phyloP scores from a whole-genome alignment of 2,113 vertebrate species.

The Hydropotes inermis region DNA sequence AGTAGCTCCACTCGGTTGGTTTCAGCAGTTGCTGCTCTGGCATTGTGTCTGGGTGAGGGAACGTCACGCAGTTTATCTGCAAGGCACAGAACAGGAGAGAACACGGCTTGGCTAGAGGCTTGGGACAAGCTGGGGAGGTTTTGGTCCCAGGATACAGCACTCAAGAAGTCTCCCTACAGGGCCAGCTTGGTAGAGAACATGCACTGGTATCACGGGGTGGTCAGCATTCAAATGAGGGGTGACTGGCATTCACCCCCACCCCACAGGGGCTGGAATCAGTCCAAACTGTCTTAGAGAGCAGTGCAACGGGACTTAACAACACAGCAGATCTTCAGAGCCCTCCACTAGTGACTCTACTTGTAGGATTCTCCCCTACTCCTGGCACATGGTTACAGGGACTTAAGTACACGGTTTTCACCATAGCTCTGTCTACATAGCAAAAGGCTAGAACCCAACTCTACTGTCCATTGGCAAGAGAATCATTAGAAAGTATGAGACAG shows the following conservation, averaged over 20 bases:
- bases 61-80: slow-evolving; percentile 97
- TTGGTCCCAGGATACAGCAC: rapidly evolving
- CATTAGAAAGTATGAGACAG: neutral
- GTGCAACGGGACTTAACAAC: neutral
- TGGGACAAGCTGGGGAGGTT: neutral
- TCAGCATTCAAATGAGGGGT: neutral
- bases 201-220: rapidly evolving
- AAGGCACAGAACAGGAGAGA: neutral
- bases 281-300: neutral
- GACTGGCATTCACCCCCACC: neutral
- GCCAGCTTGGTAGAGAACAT: neutral
- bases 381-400: rapidly evolving
- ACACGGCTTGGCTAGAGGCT: neutral
- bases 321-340: neutral
- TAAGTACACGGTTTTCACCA: rapidly evolving
- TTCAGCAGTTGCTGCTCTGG: slow-evolving; percentile 96
- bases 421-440: rapidly evolving
- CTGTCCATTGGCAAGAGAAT: too few relatives aligned
- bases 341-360: rapidly evolving
- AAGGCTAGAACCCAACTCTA: neutral
- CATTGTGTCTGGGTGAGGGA: slow-evolving; percentile 90
- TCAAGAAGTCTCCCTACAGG: neutral
- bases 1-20: slow-evolving; percentile 98
- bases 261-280: too few relatives aligned
- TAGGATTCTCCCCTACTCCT: rapidly evolving